Evolutionary conservation across 2,888 invertebrate genomes (phyloP).

Genomic region (Syrphus vitripennis): DNA sequence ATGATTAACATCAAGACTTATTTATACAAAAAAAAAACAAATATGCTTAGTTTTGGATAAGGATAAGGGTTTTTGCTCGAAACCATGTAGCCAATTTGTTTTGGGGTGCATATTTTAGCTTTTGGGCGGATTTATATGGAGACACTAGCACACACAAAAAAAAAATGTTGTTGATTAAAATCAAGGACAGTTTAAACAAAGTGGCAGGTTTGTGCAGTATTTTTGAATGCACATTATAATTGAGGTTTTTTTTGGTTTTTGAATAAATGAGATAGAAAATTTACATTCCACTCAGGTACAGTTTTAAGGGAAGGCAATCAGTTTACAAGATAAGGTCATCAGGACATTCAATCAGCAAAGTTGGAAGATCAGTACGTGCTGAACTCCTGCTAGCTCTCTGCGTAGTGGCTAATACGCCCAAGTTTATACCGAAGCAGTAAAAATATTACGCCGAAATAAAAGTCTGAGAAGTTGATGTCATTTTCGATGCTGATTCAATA

Average conservation of each 20-base stretch:
- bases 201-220: background rate
- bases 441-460: too few relatives aligned
- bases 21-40: background rate
- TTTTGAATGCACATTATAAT: background rate
- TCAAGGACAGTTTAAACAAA: conserved; percentile 29
- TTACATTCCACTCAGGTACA: too few relatives aligned
- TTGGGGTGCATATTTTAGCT: conserved; percentile 28
- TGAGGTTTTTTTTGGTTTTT: background rate
- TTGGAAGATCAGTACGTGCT: too few relatives aligned
- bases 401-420: too few relatives aligned
- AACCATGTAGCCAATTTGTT: conserved; percentile 66
- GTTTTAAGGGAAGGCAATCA: too few relatives aligned
- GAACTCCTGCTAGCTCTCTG: too few relatives aligned
- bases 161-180: conserved; percentile 50
- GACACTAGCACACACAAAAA: too few relatives aligned
- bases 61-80: conserved; percentile 15
- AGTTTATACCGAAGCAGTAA: too few relatives aligned
- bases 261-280: background rate
- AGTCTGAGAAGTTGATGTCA: too few relatives aligned
- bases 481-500: too few relatives aligned
- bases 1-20: conserved; percentile 65
- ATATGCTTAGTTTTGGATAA: conserved; percentile 47
- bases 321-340: too few relatives aligned
- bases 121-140: conserved; percentile 27
- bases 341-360: too few relatives aligned